Evolutionary conservation across 2,113 vertebrate species (phyloP), one percentile per base, ranked within the genome.

Genomic region (Antigone vipio): DNA sequence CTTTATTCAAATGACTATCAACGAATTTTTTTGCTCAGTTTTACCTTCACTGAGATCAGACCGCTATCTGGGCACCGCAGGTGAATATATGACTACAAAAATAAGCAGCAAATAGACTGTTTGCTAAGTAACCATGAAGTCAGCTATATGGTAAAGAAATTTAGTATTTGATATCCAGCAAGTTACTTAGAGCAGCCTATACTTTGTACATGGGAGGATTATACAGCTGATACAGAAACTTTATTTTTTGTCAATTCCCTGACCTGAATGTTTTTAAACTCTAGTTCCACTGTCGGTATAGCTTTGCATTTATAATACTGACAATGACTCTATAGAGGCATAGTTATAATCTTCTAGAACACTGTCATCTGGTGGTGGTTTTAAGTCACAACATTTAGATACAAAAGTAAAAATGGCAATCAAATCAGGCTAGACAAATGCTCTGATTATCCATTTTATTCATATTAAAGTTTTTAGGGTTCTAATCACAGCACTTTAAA

Each of bases 311-410:
- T 50, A 1, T 12, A 69, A 35, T 30, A 7, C 32, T 32, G 69
- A 29, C 55, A 78, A 6, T 44, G 24, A 30, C 18, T 40, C 29
- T 21, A n/a, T 14, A 55, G 71, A 42, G 19, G 24, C 15, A 7
- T 8, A 42, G 66, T 59, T 19, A 35, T 27, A 8, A 11, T 81
- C 56, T 66, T 67, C 83, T 78, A 16, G 35, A 79, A 84, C 56
- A 86, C 44, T 76, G 93, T 26, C 94, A 75, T 86, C 95, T 94
- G 83, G 63, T 96, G 96, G 93, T 88, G 12, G 9, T 75, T 93
- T 0, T 53, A 12, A 68, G n/a, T 75, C n/a, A 89, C 40, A 81
- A 21, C 92, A 78, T 7, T 5, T 22, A 59, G 49, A 40, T 49
- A 23, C 20, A 40, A 64, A 88, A 52, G 6, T 22, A n/a, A 85